phyloP scores from a whole-genome alignment of 30 jellyfish, hydroid and myxozoan species.

The Hydra vulgaris region DNA sequence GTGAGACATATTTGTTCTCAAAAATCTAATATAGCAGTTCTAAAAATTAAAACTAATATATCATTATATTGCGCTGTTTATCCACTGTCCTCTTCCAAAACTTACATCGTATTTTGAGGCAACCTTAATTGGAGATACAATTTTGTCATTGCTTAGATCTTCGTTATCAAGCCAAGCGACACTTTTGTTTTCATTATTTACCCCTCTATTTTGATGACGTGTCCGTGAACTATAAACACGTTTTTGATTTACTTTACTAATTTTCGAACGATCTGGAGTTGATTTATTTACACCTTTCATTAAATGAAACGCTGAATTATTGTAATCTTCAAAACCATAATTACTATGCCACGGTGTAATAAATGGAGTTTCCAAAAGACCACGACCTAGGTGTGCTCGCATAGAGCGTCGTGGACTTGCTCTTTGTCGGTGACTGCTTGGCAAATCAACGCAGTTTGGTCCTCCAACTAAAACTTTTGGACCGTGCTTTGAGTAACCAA shows the following conservation, averaged over 20 bases:
- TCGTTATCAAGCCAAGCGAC: slow-evolving; percentile 17
- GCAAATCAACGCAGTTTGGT: slow-evolving; percentile 66
- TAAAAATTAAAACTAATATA: not conserved
- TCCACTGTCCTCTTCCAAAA: slow-evolving; percentile 14
- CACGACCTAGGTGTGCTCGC: slow-evolving; percentile 47
- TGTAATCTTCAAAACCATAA: slow-evolving; percentile 46
- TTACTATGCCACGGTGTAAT: slow-evolving; percentile 84
- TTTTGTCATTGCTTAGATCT: not conserved
- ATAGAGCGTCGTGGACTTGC: slow-evolving; percentile 49
- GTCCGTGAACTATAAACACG: slow-evolving; percentile 35
- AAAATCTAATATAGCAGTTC: no score
- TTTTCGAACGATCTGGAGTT: slow-evolving; percentile 11
- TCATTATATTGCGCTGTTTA: not conserved
- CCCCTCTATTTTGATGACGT: slow-evolving; percentile 9
- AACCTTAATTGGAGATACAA: slow-evolving; percentile 8
- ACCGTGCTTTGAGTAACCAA: slow-evolving; percentile 55
- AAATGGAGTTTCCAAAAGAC: slow-evolving; percentile 75
- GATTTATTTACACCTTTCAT: slow-evolving; percentile 58
- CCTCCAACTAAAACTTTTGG: slow-evolving; percentile 88
- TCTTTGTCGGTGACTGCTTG: slow-evolving; percentile 71
- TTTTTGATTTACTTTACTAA: slow-evolving; percentile 42
- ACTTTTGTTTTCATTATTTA: not conserved
- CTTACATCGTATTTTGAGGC: not conserved
- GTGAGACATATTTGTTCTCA: not conserved
- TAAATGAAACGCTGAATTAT: slow-evolving; percentile 35